Base-by-base conservation (phyloP, 92 coral and sea anemone genomes). In the Phenganax subtilis region DNA sequence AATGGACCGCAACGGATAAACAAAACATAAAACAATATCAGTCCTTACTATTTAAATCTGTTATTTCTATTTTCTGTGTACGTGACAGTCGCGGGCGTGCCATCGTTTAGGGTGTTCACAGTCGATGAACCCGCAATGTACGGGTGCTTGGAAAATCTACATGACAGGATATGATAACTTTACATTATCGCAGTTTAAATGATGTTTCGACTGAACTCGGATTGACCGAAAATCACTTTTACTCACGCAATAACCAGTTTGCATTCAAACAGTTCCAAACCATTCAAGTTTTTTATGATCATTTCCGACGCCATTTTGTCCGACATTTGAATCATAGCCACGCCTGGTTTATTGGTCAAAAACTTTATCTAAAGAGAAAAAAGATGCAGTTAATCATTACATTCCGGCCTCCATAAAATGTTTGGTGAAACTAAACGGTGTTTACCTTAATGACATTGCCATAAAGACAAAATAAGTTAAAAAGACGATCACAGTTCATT, bases 311-410 rank as follows among this genome's bases (percentile, higher is more conserved):
- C 98, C 72, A 94, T 91, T 83, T 94, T 94, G 79, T 94, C 98
- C 7, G 98, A 94, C 98, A 94, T 94, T 67, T 94, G 98, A 7
- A 94, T 96, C 98, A 94, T 94, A 68, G 96, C 91, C 6, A 96
- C 97, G 28, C 98, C 98, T 8, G 94, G 97, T 82, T 94, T 94
- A 82, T 94, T 94, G 6, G 98, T 92, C 55, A 94, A 92, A 86
- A 94, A 94, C 79, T 94, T 94, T 30, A 92, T 96, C 98, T 94
- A 72, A 10, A 53, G 72, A 25, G 15, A 85, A 71, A 72, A 59
- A 79, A 62, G 30, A 54, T 6, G 4, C 9, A 65, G 9, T 30
- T 28, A 53, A 17, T 62, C n/a, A n/a, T 27, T 59, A 28, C 77
- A 20, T 59, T 25, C 16, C 65, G 27, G 4, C 16, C 7, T 59